Evolutionary conservation across 2,113 vertebrate genomes (phyloP), one percentile per base, ranked within the genome.

Genomic region (Mola mola): DNA sequence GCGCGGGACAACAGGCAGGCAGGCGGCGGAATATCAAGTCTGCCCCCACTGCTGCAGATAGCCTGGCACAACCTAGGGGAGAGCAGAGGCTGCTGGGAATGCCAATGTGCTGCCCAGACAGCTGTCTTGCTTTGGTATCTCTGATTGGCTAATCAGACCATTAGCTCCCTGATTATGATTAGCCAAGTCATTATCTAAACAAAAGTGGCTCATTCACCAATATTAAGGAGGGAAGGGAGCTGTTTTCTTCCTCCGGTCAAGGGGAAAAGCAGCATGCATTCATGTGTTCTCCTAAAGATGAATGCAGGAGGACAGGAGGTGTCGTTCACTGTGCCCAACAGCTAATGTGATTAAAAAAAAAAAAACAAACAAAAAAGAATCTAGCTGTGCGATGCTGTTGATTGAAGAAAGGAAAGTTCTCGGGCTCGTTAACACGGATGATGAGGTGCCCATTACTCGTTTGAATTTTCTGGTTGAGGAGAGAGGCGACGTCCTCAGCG

Each of bases 131-230:
- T 38, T 72, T 62, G 57, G 68, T 78, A 83, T 75, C 81, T 79
- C 78, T 83, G 75, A 90, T 85, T 85, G 84, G 82, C 81, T 88
- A 81, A 88, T 88, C 86, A 90, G 60, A 75, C 74, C 83, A 87
- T 91, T 89, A 89, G 77, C 61, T 87, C 79, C 61, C 67, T 88
- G 85, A 91, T 89, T 88, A 87, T 84, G 82, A 87, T 90, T 87
- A 89, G 83, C 86, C 40, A 72, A 84, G 69, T 85, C 87, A 89
- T 91, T 90, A 90, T 89, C 86, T 86, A 55, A 76, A 78, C 78
- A 87, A 85, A 86, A 85, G 80, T 78, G 73, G 66, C 82, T 88
- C 79, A 78, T 87, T 89, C 79, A 50, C 74, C 81, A 77, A 80
- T 74, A 84, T 81, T 75, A 72, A 76, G 72, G 81, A 82, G 74